Evolutionary conservation across 2,797 vertebrate genomes (phyloP), one percentile per base, ranked within the genome.

Genomic region (Cyclopterus lumpus): DNA sequence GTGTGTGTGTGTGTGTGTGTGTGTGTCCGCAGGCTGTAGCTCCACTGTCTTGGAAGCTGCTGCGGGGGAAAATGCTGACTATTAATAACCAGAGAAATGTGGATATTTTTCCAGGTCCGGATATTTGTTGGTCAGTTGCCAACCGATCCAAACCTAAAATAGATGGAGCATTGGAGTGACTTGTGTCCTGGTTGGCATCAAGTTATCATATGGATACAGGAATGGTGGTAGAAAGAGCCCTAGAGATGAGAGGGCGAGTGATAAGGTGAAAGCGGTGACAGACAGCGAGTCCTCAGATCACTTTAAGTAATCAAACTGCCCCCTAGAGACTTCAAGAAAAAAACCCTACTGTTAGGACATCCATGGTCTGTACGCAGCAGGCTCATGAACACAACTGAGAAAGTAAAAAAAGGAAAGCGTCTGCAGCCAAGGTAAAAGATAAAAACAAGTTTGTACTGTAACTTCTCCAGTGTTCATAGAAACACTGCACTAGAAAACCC

Each of bases 181-280:
- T 93, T 95, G 92, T 95, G 93, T 87, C 93, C 95, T 81, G 87
- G 88, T 94, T 96, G 96, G 96, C 95, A 81, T 68, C 2, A 18
- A 76, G 86, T 74, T 62, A 81, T 81, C 80, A 84, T 88, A 53
- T 38, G 67, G 72, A 78, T 73, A 83, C 54, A 82, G 60, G 79
- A 49, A 69, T 86, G 36, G 54, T 68, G 74, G 72, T 75, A 84
- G 54, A 80, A 51, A 64, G 54, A 67, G 63, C 36, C 60, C 57
- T 12, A 6, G 34, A 79, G 81, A 72, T 67, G 30, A 78, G 44
- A 61, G 49, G 18, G 55, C 62, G 66, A 58, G 71, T 81, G 75
- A 89, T 77, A 68, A 78, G 87, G 71, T 46, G 54, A 73, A 73
- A 64, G 24, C 65, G 85, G 60, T 73, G 79, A 85, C 61, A 64